These are phyloP conservation scores for Acanthurus lineatus DNA, from an alignment of 2,797 vertebrate genomes.

Conservation along the genomic window DNA sequence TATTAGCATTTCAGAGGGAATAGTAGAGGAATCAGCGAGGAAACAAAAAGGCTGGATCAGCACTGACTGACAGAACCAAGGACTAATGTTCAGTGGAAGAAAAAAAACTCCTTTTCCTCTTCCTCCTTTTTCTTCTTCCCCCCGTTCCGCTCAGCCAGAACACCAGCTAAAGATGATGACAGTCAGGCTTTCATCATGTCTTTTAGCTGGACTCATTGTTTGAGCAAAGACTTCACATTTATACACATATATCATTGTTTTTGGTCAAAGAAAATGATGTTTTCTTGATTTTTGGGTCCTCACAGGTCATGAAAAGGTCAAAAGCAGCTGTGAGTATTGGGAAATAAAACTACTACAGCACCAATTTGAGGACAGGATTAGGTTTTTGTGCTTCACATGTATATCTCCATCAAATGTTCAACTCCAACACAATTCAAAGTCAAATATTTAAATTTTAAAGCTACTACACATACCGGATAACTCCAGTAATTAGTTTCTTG, in stretches of 20 bases:
- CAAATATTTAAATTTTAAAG: background rate
- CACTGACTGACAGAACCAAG: constrained; percentile 79
- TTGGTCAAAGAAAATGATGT: background rate
- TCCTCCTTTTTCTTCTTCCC: constrained; percentile 45
- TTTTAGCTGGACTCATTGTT: constrained; percentile 48
- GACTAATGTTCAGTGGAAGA: constrained; percentile 69
- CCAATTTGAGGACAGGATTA: no score
- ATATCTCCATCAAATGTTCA: background rate
- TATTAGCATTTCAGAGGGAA: constrained; percentile 85
- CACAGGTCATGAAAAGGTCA: constrained; percentile 6
- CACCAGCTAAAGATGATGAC: constrained; percentile 56
- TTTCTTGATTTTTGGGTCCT: background rate
- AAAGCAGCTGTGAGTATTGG: background rate
- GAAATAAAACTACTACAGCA: background rate
- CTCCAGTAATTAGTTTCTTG: background rate
- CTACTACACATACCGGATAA: background rate
- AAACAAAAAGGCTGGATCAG: constrained; percentile 82
- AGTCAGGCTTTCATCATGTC: constrained; percentile 51
- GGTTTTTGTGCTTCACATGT: background rate
- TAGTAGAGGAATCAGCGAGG: constrained; percentile 72
- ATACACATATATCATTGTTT: constrained; percentile 22
- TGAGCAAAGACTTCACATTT: constrained; percentile 38
- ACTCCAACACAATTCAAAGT: no score
- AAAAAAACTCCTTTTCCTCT: constrained; percentile 23
- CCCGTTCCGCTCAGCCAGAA: constrained; percentile 58